Conservation (phyloP, 92 coral and sea anemone genomes). For the Heteractis magnifica region DNA sequence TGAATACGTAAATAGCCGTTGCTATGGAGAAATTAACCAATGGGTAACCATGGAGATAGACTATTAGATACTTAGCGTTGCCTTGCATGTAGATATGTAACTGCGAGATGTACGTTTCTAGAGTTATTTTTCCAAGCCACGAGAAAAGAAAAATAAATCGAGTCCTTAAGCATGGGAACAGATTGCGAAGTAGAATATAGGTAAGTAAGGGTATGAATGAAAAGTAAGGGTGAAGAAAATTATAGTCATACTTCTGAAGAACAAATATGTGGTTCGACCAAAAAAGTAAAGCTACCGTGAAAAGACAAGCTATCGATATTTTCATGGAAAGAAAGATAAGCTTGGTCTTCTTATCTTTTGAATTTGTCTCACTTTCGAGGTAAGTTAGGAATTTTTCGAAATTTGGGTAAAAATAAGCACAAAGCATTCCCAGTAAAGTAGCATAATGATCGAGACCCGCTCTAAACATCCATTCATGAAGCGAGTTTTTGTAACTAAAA, state of each 20-base stretch:
- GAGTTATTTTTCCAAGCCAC: constrained; percentile 79
- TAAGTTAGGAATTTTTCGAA: constrained; percentile 50
- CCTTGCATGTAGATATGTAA: constrained; percentile 78
- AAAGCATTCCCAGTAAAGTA: constrained; percentile 73
- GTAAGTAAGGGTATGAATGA: constrained; percentile 70
- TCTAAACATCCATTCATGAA: constrained; percentile 90
- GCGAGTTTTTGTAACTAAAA: constrained; percentile 57
- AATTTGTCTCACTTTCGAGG: constrained; percentile 32
- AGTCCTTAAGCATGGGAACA: constrained; percentile 62
- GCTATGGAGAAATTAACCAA: constrained; percentile 69
- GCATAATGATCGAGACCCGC: constrained; percentile 88
- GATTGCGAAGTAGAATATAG: constrained; percentile 67
- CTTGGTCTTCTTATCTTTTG: constrained; percentile 26
- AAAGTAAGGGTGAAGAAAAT: constrained; percentile 69
- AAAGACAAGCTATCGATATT: constrained; percentile 41
- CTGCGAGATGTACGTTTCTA: constrained; percentile 84
- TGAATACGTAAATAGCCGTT: constrained; percentile 53
- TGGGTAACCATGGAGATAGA: constrained; percentile 72
- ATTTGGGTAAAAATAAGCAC: constrained; percentile 77
- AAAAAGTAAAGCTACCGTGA: constrained; percentile 29
- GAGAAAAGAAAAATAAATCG: constrained; percentile 55
- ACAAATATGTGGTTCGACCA: constrained; percentile 67
- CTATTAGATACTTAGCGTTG: constrained; percentile 63
- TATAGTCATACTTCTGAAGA: constrained; percentile 67
- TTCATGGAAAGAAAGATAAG: constrained; percentile 32